A percentile compares a stretch with the other conserved stretches of the same genome.
Conservation (phyloP, 2,888 invertebrate genomes). For the Macrophya annulata region DNA sequence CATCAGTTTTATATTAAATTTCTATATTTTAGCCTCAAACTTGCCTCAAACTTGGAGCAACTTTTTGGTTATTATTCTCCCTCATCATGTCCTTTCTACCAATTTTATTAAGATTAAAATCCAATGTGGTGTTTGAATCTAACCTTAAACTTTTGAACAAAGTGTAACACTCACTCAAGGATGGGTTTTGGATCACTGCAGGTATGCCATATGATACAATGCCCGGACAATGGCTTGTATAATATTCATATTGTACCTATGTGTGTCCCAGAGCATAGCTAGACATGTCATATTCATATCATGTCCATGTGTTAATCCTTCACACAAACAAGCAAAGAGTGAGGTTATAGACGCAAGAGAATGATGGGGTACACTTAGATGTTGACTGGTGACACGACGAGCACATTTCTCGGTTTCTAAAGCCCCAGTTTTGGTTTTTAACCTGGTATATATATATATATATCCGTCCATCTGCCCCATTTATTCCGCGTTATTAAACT, state of each 20-base stretch:
- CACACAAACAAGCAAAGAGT: not conserved
- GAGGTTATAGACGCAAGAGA: not conserved
- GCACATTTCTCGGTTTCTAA: not conserved
- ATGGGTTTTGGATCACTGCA: not conserved
- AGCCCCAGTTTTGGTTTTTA: constrained; percentile 1
- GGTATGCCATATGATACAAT: not conserved
- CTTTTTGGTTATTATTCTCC: no score
- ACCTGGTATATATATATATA: not conserved
- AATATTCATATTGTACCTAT: constrained; percentile 30
- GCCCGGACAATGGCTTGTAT: constrained; percentile 17
- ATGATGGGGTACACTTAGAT: not conserved
- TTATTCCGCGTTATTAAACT: constrained; percentile 54
- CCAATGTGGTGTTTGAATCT: no score
- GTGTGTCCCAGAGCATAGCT: not conserved
- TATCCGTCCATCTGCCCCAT: constrained; percentile 49
- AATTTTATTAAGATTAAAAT: no score
- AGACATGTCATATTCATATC: not conserved
- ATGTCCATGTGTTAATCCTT: not conserved
- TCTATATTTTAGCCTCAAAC: no score
- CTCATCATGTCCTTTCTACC: no score
- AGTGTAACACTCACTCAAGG: not conserved
- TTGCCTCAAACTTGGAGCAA: no score
- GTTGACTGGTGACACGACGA: constrained; percentile 5
- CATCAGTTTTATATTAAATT: no score
- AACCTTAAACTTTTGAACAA: no score